Base-by-base conservation (phyloP, 2,113 vertebrate genomes). In the Polypterus bichir region DNA sequence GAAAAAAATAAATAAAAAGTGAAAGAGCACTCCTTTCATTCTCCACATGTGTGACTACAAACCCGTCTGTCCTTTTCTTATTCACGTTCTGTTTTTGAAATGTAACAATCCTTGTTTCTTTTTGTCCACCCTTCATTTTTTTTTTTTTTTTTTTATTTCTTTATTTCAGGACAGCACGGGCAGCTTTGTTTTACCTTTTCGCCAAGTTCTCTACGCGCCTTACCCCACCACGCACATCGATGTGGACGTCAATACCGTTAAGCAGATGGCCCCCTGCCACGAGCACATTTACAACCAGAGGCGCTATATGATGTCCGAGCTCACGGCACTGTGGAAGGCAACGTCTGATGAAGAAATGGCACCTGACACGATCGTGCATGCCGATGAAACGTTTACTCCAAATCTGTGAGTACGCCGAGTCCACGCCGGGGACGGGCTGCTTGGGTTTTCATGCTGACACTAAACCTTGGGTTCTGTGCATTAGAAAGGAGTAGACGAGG, bases 261-360 rank as follows among this genome's bases (percentile, higher is more conserved):
- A 94, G 74, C 96, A 99, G 84, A 98, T 98, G 94, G 90, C 95
- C 0, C 96, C 94, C 0, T 97, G 93, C 75, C 94, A 99, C 0
- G 96, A 98, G 9, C 96, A 98, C 73, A 92, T 85, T 8, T 97
- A 93, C 71, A 93, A 92, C 76, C 96, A 98, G 68, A 83, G 92
- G 3, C 83, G 89, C 62, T 97, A 97, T 61, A 96, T 98, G 92
- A 85, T 87, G 0, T 89, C 89, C 0, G 94, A 98, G 76, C 86
- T 98, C 52, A 85, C 83, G 8, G 81, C 88, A 0, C 89, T 97
- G 47, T 97, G 94, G 92, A 92, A 86, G 76, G 89, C 92, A 0
- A 89, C 88, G 69, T 92, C 92, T 48, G 92, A 97, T 70, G 92
- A 96, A 46, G 91, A 97, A 62, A 83, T 94, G 65, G 84, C 87